phyloP scores from a whole-genome alignment of 2,113 vertebrate genomes.

The Zosterops japonicus region DNA sequence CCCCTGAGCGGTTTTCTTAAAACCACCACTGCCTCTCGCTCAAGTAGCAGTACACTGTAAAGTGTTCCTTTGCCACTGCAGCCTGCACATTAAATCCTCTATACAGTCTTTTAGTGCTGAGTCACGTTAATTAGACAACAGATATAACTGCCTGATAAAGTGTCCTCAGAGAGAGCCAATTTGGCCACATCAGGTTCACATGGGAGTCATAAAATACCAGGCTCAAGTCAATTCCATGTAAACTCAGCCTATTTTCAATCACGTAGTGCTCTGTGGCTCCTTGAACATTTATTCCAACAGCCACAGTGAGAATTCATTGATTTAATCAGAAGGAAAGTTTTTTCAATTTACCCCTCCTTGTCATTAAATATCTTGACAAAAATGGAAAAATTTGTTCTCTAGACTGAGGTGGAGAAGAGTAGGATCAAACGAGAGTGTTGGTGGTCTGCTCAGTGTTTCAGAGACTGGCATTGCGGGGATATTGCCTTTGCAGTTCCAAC shows the following conservation, averaged over 20 bases:
- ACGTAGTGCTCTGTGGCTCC: neutral
- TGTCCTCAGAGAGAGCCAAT: constrained; percentile 27
- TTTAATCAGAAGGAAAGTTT: neutral
- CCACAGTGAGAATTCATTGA: constrained; percentile 46
- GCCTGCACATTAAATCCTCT: constrained; percentile 3
- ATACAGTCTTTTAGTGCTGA: neutral
- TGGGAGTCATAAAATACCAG: constrained; percentile 5
- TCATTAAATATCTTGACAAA: neutral
- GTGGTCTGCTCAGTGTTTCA: neutral
- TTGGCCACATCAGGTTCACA: constrained; percentile 10
- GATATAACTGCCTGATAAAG: constrained; percentile 21
- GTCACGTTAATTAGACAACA: constrained; percentile 39
- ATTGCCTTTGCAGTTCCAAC: neutral
- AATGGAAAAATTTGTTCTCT: neutral
- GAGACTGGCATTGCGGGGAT: neutral
- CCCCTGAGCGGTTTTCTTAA: constrained; percentile 22
- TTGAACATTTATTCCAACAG: constrained; percentile 47
- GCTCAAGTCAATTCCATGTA: constrained; percentile 44
- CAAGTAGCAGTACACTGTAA: neutral
- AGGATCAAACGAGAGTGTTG: neutral
- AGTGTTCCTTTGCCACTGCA: neutral
- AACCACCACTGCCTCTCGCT: neutral
- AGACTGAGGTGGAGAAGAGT: neutral
- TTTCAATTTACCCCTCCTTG: neutral
- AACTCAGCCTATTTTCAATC: constrained; percentile 36